These are phyloP conservation scores for Sesia apiformis DNA, from an alignment of 2,888 invertebrate genomes.

Conservation along the genomic window DNA sequence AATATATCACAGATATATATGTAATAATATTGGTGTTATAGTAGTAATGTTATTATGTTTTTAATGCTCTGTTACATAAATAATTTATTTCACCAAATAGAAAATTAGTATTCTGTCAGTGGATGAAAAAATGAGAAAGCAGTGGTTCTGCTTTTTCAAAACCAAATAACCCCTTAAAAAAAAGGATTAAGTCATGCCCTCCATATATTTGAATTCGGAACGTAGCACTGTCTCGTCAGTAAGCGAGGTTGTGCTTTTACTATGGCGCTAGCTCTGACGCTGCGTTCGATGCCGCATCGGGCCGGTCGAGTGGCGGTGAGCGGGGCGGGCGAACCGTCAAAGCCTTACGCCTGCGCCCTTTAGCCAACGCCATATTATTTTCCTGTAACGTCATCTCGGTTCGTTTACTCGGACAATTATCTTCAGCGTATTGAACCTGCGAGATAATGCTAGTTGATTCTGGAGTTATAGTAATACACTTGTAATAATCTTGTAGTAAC, in stretches of 20 bases:
- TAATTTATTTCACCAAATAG: too few species aligned
- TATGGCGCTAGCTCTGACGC: slow-evolving; percentile 20
- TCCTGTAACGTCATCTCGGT: slow-evolving; percentile 48
- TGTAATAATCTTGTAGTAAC: too few species aligned
- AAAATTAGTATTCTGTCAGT: too few species aligned
- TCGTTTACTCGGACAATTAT: slow-evolving; percentile 61
- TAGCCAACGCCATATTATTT: slow-evolving; percentile 35
- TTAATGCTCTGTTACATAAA: too few species aligned
- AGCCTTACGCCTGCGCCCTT: slow-evolving; percentile 47
- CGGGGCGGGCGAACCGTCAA: slow-evolving; percentile 24
- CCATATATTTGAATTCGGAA: slow-evolving; percentile 35
- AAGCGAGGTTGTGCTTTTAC: slow-evolving; percentile 11
- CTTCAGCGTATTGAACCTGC: slow-evolving; percentile 36
- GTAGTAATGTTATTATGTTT: too few species aligned
- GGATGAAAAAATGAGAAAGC: background rate
- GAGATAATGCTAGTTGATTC: slow-evolving; percentile 15
- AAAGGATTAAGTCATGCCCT: slow-evolving; percentile 19
- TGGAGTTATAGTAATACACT: too few species aligned
- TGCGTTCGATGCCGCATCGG: slow-evolving; percentile 33
- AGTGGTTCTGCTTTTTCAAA: background rate
- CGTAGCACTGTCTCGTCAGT: slow-evolving; percentile 25
- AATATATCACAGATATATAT: too few species aligned
- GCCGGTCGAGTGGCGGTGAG: slow-evolving; percentile 28
- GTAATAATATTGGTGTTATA: too few species aligned
- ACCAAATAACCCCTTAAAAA: background rate